Base-by-base conservation (phyloP, 1,140 invertebrate species). In the Bombyx mori region DNA sequence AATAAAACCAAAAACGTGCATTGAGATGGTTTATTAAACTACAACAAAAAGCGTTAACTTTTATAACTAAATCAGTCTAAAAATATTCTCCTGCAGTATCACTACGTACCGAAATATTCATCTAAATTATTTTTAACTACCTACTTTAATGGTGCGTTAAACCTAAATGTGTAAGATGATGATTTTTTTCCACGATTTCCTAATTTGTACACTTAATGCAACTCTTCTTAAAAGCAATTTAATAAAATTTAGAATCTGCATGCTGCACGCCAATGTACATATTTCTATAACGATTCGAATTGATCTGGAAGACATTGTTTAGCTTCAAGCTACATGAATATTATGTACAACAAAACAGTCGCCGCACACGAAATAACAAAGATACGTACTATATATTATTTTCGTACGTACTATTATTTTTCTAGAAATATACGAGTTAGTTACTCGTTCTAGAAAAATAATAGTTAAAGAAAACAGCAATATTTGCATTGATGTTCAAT, bases 21-120 rank as follows among this genome's bases (percentile, higher is more conserved):
- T 65, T 86, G 73, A 82, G 75, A 77, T 75, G 67, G 68, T 87
- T 85, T 85, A 85, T 76, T 87, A 66, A 85, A 86, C 82, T 87
- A 87, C 83, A 87, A 85, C 79, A 84, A 85, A 84, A 86, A 83
- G 76, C 81, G 81, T 82, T 83, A 82, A 75, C 76, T 82, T 82
- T 81, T 81, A 77, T 58, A 87, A 87, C 83, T 87, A 87, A 87
- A 85, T 87, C 83, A 86, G 83, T 86, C 83, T 86, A 86, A 86
- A 85, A 83, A 83, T 83, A 82, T 81, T 81, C 82, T 79, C 72
- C 74, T 73, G 71, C 66, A 54, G 52, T 75, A 77, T 73, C 66
- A 79, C 80, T 73, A 77, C 73, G 71, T 75, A 73, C 64, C 75
- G 71, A 78, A 79, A 78, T 80, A 78, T 77, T 68, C 68, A 78